Base-by-base conservation (phyloP, 2,797 vertebrate species). In the Salarias fasciatus region DNA sequence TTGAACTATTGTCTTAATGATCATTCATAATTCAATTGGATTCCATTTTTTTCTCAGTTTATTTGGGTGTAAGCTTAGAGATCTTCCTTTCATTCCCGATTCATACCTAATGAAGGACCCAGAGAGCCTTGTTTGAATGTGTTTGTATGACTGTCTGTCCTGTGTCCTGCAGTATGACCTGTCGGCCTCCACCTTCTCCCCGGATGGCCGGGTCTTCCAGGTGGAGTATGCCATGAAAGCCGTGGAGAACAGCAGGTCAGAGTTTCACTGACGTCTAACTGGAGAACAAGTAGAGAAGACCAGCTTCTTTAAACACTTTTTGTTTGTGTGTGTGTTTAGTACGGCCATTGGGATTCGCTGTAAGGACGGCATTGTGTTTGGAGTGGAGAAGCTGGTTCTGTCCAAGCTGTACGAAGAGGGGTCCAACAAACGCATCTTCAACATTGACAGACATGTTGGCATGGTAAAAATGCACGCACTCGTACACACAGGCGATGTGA, bases 191-290 rank as follows among this genome's bases (percentile, higher is more conserved):
- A 99, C 97, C 0, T 99, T 99, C 81, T 99, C 97, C 55, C 97
- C 97, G 6, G 97, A 99, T 72, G 97, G 97, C 24, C 93, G 97
- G 74, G 97, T 99, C 36, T 99, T 99, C 80, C 97, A 99, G 83
- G 97, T 99, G 73, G 97, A 99, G 66, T 99, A 99, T 84, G 97
- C 97, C 43, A 97, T 97, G 93, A 99, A 99, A 87, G 97, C 97
- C 5, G 97, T 99, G 38, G 97, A 99, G 86, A 99, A 99, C 15
- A 99, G 97, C 84, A 99, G 96, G 97, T 98, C 82, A 91, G 91
- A 7, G 12, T 45, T 14, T 48, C 0, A 8, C 8, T 24, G n/a
- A 24, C 14, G 46, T 13, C 18, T 8, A 18, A 44, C 5, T 42
- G 8, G 18, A 10, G 10, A 18, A 14, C 15, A 11, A 35, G 24